Base-by-base conservation (phyloP, 1,140 invertebrate species). In the Halesus radiatus region DNA sequence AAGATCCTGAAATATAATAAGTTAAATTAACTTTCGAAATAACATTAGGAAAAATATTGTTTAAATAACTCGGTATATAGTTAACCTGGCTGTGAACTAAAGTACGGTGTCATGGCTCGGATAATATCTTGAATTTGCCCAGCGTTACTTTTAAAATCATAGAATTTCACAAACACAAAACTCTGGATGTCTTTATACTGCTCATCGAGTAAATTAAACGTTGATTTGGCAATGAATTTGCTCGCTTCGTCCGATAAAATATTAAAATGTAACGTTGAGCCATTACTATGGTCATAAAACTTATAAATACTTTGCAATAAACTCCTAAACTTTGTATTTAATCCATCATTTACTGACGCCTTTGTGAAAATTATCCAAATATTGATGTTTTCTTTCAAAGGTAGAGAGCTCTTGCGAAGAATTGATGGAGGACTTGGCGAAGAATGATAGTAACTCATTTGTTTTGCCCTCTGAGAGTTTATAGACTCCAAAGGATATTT, bases 81-180 rank as follows among this genome's bases (percentile, higher is more conserved):
- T 77, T 80, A 84, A 84, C 93, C 94, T 73, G 94, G 93, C 83
- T 93, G 92, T 53, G 93, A 94, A 83, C 93, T 96, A 86, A 97
- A 96, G 85, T 93, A 92, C 18, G 92, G 91, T 72, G 93, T 94
- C 91, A 96, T 92, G 26, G 91, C 89, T 7, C 90, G 87, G 2
- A 96, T 91, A 80, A 95, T 92, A 82, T 92, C 91, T 64, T 92
- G 86, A 32, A 96, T 88, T 82, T 92, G 88, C 32, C 87, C 86
- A 8, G 92, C 91, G 78, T 94, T 86, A 64, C 90, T 85, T 78
- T 92, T 89, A 20, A 95, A 90, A 87, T 95, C 90, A 83, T 95
- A 92, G 81, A 89, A 87, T 20, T 84, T 88, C 85, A 84, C 75
- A 92, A 85, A 84, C 88, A 87, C 23, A 22, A 6, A 50, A 8